These are phyloP conservation scores for Cephus pygmeus DNA, from an alignment of 2,888 invertebrate species.

Conservation along the genomic window DNA sequence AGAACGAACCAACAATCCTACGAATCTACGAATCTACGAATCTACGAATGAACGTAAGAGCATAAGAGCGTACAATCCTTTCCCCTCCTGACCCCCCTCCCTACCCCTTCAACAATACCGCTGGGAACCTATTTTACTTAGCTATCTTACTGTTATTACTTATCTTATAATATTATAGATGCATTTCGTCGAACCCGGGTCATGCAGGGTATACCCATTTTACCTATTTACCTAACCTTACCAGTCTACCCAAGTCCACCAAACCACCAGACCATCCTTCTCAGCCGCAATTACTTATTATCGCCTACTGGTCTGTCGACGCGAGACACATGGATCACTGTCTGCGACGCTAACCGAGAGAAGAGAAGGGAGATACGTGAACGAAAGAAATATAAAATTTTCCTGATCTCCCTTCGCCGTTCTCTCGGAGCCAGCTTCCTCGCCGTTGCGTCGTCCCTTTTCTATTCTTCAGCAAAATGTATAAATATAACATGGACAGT, in stretches of 20 bases:
- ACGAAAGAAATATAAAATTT: constrained; percentile 9
- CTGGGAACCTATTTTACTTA: background rate
- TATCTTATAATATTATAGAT: constrained; percentile 1
- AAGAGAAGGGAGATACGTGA: background rate
- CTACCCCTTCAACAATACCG: background rate
- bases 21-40: background rate
- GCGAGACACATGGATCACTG: background rate
- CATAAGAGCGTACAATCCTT: background rate
- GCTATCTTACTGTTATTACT: background rate
- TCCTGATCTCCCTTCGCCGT: background rate
- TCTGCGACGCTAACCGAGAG: background rate
- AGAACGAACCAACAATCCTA: background rate
- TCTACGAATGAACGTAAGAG: background rate
- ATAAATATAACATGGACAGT: background rate
- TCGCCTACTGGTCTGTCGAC: background rate
- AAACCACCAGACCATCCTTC: background rate
- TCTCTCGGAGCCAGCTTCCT: background rate
- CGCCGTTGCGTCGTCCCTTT: background rate
- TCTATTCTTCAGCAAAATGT: background rate
- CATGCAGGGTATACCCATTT: constrained; percentile 57
- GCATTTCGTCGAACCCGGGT: constrained; percentile 49
- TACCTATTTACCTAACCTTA: background rate
- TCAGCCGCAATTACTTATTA: background rate
- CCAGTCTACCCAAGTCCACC: background rate
- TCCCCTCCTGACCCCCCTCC: background rate